Conservation (phyloP, 2,888 invertebrate species). For the Drosophila borborema region DNA sequence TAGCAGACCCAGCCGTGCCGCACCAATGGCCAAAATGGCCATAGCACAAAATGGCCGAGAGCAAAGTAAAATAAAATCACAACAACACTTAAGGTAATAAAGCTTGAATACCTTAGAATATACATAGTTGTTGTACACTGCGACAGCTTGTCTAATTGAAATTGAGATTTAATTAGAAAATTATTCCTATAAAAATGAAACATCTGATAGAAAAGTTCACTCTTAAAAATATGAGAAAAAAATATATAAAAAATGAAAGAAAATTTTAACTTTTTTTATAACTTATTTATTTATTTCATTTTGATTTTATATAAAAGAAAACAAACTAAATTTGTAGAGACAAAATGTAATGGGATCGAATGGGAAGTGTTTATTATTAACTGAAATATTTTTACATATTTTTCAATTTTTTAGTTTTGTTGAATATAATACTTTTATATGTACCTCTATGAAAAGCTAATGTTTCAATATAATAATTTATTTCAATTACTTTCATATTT, state of each 20-base stretch:
- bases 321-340: neutral
- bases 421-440: too few species aligned
- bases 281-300: neutral
- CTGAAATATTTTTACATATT: too few species aligned
- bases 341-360: neutral
- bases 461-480: too few species aligned
- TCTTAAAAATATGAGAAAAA: too few species aligned
- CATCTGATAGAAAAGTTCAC: too few species aligned
- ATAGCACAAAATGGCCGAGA: constrained; percentile 65
- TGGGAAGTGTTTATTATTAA: neutral
- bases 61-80: neutral
- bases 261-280: too few species aligned
- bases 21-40: constrained; percentile 56
- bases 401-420: too few species aligned
- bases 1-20: constrained; percentile 42
- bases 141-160: too few species aligned
- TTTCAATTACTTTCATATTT: too few species aligned
- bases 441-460: too few species aligned
- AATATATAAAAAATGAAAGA: too few species aligned
- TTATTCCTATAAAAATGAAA: too few species aligned
- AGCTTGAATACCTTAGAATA: constrained; percentile 14
- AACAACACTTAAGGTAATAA: neutral
- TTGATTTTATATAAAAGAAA: neutral
- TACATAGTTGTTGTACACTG: neutral
- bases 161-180: neutral